Evolutionary conservation across 2,113 vertebrate species (phyloP).

Genomic region (Dryoscopus gambensis): DNA sequence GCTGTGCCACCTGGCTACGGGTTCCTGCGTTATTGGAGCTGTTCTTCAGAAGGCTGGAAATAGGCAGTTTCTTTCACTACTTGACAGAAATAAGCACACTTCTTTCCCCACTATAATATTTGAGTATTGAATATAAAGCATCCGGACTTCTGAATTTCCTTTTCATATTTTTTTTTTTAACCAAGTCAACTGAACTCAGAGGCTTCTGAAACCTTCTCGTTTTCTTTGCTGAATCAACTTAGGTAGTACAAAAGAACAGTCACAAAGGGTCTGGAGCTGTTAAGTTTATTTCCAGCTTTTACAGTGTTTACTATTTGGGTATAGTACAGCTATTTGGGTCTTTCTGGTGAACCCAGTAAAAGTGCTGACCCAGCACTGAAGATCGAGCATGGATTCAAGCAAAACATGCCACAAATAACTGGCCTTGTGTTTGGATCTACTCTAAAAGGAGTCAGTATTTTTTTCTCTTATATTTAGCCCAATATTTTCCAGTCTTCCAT

Average conservation of each 20-base stretch:
- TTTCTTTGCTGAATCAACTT: background rate
- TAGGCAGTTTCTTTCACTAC: background rate
- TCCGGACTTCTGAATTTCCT: background rate
- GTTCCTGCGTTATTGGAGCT: background rate
- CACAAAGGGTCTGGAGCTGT: background rate
- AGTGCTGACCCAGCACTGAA: background rate
- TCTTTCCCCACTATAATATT: background rate
- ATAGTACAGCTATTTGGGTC: background rate
- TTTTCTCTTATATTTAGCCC: background rate
- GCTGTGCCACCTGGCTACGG: background rate
- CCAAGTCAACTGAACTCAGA: background rate
- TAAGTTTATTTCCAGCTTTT: background rate
- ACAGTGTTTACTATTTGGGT: too few relatives aligned
- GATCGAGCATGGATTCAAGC: background rate
- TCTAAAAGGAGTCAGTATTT: background rate
- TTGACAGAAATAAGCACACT: background rate
- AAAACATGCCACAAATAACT: background rate
- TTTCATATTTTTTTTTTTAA: background rate
- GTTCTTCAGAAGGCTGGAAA: background rate
- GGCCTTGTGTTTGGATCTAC: background rate
- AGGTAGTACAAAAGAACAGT: background rate
- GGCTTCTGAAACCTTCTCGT: background rate
- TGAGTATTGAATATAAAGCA: background rate
- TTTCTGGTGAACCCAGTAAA: background rate
- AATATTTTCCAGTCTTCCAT: background rate